Conservation (phyloP, 2,888 invertebrate species). For the Zaprionus obscuricornis region DNA sequence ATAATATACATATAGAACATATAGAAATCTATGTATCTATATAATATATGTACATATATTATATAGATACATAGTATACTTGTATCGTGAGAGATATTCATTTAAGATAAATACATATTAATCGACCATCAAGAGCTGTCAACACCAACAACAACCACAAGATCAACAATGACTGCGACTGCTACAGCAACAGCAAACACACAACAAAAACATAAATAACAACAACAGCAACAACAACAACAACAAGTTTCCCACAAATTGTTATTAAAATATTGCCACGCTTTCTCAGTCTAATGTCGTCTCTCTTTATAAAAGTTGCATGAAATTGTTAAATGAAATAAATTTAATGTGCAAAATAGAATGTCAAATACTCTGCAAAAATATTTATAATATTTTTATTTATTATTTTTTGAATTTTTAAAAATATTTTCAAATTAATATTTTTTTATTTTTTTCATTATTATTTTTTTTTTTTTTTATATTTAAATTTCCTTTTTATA, state of each 20-base stretch:
- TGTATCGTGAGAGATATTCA: constrained; percentile 26
- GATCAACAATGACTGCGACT: constrained; percentile 32
- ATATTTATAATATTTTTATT: background rate
- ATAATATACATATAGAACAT: too few relatives aligned
- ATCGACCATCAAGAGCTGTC: constrained; percentile 64
- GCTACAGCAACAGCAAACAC: constrained; percentile 16
- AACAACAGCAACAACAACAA: constrained; percentile 22
- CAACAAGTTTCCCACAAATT: constrained; percentile 60
- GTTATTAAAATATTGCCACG: constrained; percentile 74
- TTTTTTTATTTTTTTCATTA: background rate
- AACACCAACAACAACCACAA: constrained; percentile 41
- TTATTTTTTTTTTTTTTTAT: background rate
- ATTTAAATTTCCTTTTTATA: background rate
- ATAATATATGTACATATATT: too few relatives aligned
- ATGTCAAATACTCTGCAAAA: constrained; percentile 25
- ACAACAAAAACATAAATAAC: constrained; percentile 10
- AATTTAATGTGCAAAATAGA: background rate
- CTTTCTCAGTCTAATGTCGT: constrained; percentile 47
- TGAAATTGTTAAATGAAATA: constrained; percentile 27
- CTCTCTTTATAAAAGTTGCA: constrained; percentile 47
- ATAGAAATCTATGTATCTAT: too few relatives aligned
- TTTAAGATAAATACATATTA: constrained; percentile 57
- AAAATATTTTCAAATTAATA: background rate
- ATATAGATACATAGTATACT: too few relatives aligned
- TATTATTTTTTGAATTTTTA: background rate